Conservation (phyloP, 2,888 invertebrate species). For the Mylabris sibirica region DNA sequence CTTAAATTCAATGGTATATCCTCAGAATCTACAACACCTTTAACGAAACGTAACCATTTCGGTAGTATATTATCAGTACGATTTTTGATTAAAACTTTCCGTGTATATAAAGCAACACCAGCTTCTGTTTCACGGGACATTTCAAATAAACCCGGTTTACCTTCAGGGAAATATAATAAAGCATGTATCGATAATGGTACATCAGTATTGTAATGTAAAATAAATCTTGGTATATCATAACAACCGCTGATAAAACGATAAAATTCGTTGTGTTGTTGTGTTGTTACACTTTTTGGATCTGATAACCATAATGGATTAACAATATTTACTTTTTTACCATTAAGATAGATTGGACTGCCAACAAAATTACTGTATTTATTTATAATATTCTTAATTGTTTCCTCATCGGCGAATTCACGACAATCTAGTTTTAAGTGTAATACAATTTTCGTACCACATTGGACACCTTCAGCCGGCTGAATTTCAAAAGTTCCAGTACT, state of each 20-base stretch:
- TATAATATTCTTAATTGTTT: slow-evolving; percentile 82
- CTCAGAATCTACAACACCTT: slow-evolving; percentile 98
- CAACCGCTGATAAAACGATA: slow-evolving; percentile 88
- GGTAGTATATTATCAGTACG: slow-evolving; percentile 90
- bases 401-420: slow-evolving; percentile 89
- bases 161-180: slow-evolving; percentile 92
- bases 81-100: slow-evolving; percentile 92
- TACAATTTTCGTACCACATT: slow-evolving; percentile 92
- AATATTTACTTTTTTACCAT: slow-evolving; percentile 87
- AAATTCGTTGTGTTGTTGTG: slow-evolving; percentile 90
- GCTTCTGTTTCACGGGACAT: slow-evolving; percentile 84
- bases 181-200: slow-evolving; percentile 91
- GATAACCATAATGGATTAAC: slow-evolving; percentile 92
- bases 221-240: slow-evolving; percentile 88
- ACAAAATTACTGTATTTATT: slow-evolving; percentile 98
- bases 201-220: slow-evolving; percentile 91
- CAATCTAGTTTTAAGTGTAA: slow-evolving; percentile 87
- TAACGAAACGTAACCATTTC: slow-evolving; percentile 94
- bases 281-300: slow-evolving; percentile 86
- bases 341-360: slow-evolving; percentile 89
- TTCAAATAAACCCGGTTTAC: slow-evolving; percentile 82
- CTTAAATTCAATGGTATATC: slow-evolving; percentile 98
- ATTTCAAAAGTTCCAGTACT: slow-evolving; percentile 90
- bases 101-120: slow-evolving; percentile 89
- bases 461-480: slow-evolving; percentile 82